Evolutionary conservation across 2,113 vertebrate genomes (phyloP).

Genomic region (Myrmecophaga tridactyla): DNA sequence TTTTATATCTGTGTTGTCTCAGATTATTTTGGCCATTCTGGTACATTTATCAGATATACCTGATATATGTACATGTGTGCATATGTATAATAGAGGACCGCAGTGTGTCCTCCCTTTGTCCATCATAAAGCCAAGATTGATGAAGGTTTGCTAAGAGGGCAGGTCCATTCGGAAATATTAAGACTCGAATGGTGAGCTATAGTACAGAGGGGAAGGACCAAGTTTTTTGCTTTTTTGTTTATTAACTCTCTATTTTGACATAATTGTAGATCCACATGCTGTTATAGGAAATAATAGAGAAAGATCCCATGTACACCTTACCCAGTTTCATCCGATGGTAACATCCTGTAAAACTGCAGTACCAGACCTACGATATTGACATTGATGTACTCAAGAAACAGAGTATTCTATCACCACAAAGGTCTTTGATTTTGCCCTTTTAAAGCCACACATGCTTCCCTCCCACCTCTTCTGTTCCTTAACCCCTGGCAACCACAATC

Average conservation of each 20-base stretch:
- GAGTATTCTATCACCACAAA: neutral
- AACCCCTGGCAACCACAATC: neutral
- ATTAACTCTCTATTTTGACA: neutral
- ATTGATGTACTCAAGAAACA: neutral
- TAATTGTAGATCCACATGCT: neutral
- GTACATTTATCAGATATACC: too few relatives aligned
- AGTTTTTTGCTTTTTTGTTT: neutral
- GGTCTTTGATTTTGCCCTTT: neutral
- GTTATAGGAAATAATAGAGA: neutral
- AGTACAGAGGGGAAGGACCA: neutral
- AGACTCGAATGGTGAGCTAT: neutral
- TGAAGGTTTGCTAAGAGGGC: neutral
- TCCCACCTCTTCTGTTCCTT: neutral
- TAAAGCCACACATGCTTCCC: neutral
- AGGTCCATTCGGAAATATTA: neutral
- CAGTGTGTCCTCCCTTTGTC: neutral
- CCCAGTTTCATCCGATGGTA: neutral
- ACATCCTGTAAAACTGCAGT: neutral
- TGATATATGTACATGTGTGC: too few relatives aligned
- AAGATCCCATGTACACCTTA: neutral
- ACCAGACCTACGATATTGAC: neutral
- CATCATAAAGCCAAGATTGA: neutral
- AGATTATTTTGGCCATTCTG: neutral
- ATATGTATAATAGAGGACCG: neutral
- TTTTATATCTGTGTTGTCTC: neutral